Base-by-base conservation (phyloP, 2,797 vertebrate species). In the Sebastes glaucus region DNA sequence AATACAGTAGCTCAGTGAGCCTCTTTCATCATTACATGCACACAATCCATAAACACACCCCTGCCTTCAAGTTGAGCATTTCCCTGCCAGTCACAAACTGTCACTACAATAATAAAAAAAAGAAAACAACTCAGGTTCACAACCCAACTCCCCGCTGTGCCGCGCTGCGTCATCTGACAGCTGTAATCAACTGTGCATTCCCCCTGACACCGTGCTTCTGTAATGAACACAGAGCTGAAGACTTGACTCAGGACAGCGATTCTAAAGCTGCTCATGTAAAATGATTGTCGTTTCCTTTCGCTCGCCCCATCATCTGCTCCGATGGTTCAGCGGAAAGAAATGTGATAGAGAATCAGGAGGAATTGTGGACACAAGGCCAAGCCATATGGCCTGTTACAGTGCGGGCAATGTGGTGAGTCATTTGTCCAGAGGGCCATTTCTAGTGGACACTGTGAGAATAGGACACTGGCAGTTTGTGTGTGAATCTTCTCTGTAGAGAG, bases 131-230 rank as follows among this genome's bases (percentile, higher is more conserved):
- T 57, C 67, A 74, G 80, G 83, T 87, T 86, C 84, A 72, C 76
- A 84, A 56, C 71, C 42, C 69, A 74, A 25, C 73, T 79, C 82
- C 84, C 83, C 33, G 73, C 83, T 80, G 66, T 10, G 73, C 25
- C 7, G 3, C 82, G 62, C 64, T 78, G 60, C 83, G 81, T 84
- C 63, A 68, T 72, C 83, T 91, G 86, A 92, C 82, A 89, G 82
- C 85, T 87, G 77, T 87, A 84, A 88, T 89, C 84, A 89, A 81
- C 59, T 65, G 75, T 42, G 71, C 81, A 65, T 69, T 72, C 67
- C 62, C 49, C 33, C 69, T 56, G 83, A 88, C 81, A 80, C 55
- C 68, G 56, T 69, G 77, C 71, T 89, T 87, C 71, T 76, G 67
- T 87, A 74, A 90, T 84, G 73, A 89, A 85, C 77, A 61, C 71